phyloP scores from a whole-genome alignment of 1,140 invertebrate genomes.

The Piezodorus guildinii region DNA sequence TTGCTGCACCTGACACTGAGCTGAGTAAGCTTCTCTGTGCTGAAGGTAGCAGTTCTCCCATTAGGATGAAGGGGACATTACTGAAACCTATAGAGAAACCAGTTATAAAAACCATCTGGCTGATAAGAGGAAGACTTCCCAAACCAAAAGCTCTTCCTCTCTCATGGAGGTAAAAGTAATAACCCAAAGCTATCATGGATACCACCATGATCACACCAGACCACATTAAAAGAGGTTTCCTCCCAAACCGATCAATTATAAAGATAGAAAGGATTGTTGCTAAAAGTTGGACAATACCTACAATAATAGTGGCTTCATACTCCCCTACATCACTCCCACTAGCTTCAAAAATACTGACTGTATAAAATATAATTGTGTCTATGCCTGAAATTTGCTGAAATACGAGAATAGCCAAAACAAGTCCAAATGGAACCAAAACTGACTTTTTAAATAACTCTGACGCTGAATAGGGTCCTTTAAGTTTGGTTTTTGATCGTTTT shows the following conservation, averaged over 20 bases:
- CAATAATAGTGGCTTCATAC: conserved; percentile 47
- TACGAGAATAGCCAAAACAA: conserved; percentile 40
- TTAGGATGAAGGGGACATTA: conserved; percentile 39
- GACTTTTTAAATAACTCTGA: conserved; percentile 18
- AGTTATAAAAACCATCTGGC: conserved; percentile 39
- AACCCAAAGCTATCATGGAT: conserved; percentile 40
- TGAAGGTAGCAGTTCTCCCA: conserved; percentile 40
- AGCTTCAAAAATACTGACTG: conserved; percentile 49
- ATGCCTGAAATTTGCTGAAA: conserved; percentile 55
- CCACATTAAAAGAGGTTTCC: conserved; percentile 38
- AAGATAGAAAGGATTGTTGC: conserved; percentile 40
- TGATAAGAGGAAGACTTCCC: conserved; percentile 36
- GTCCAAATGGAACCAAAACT: conserved; percentile 33
- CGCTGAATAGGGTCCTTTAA: conserved; percentile 17
- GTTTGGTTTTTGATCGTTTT: not conserved
- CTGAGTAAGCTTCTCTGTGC: conserved; percentile 35
- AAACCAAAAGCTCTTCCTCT: conserved; percentile 30
- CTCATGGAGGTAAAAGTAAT: conserved; percentile 42
- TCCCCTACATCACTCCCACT: conserved; percentile 44
- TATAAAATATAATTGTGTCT: conserved; percentile 57
- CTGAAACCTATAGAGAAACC: conserved; percentile 41
- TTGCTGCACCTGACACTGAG: conserved; percentile 35
- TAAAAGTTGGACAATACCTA: conserved; percentile 43
- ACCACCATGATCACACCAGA: conserved; percentile 38
- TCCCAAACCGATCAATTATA: conserved; percentile 43